These are phyloP conservation scores for Limulus polyphemus DNA, from an alignment of 2,888 invertebrate genomes.

Conservation along the genomic window DNA sequence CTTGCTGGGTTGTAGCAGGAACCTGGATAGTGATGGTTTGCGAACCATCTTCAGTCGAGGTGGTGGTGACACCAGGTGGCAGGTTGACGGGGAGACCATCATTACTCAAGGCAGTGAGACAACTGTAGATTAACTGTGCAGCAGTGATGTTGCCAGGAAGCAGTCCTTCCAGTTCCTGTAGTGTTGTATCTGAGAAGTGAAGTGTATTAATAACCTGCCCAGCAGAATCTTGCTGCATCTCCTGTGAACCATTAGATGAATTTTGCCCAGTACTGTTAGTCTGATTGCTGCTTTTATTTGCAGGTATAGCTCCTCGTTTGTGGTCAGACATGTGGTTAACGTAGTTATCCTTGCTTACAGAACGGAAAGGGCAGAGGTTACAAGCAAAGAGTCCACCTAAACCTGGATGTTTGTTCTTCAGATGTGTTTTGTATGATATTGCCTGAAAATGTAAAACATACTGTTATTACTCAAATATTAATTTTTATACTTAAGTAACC, in stretches of 20 bases:
- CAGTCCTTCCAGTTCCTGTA: conserved; percentile 27
- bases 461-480: no score
- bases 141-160: conserved; percentile 23
- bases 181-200: conserved; percentile 15
- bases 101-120: conserved; percentile 28
- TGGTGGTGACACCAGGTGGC: conserved; percentile 18
- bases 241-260: no score
- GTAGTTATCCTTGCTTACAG: conserved; percentile 52
- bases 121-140: conserved; percentile 27
- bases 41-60: conserved; percentile 14
- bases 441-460: conserved; percentile 26
- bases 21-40: conserved; percentile 26
- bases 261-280: no score
- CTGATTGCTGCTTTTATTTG: conserved; percentile 1
- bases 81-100: conserved; percentile 20
- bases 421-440: conserved; percentile 37
- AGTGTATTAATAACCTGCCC: background rate
- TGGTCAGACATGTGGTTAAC: conserved; percentile 21
- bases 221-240: no score
- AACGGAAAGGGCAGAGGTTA: conserved; percentile 48
- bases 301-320: conserved; percentile 38
- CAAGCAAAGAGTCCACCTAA: conserved; percentile 46
- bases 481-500: no score
- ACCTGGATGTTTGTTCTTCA: conserved; percentile 40
- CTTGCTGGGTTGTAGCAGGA: conserved; percentile 16